Percentiles rank a stretch among this genome's conserved stretches.
These are phyloP conservation scores for Pinna nobilis DNA, from an alignment of 1,140 invertebrate genomes.

Conservation along the genomic window DNA sequence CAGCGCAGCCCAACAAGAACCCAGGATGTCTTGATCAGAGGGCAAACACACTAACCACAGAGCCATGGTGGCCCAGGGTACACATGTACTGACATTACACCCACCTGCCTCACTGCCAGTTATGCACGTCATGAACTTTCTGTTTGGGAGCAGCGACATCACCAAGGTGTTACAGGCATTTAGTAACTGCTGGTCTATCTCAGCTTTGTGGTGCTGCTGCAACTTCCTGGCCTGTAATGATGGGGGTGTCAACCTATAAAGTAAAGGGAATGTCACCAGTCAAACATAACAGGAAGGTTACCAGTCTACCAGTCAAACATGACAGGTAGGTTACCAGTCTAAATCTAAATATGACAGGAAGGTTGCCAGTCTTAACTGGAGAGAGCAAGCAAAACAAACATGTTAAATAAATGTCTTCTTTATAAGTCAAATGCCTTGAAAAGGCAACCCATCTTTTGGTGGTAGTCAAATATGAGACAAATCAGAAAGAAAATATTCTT, in stretches of 20 bases:
- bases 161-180: slow-evolving; percentile 55
- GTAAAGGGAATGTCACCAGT: not conserved
- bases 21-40: too few relatives aligned
- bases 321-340: not conserved
- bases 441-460: too few relatives aligned
- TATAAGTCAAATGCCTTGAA: not conserved
- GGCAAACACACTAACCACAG: not conserved
- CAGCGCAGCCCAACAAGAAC: not conserved
- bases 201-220: slow-evolving; percentile 30
- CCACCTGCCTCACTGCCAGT: slow-evolving; percentile 4
- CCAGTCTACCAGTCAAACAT: not conserved
- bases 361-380: not conserved
- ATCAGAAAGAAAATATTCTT: too few relatives aligned
- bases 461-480: too few relatives aligned
- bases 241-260: slow-evolving; percentile 50
- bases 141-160: slow-evolving; percentile 44
- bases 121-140: slow-evolving; percentile 38
- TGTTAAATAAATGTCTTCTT: not conserved
- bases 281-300: not conserved
- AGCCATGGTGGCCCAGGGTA: not conserved
- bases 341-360: too few relatives aligned
- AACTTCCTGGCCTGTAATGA: slow-evolving; percentile 36
- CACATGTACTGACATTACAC: not conserved
- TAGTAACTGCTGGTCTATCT: slow-evolving; percentile 53
- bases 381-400: not conserved